Base-by-base conservation (phyloP, 2,797 vertebrate genomes). In the Rhynchonycteris naso region DNA sequence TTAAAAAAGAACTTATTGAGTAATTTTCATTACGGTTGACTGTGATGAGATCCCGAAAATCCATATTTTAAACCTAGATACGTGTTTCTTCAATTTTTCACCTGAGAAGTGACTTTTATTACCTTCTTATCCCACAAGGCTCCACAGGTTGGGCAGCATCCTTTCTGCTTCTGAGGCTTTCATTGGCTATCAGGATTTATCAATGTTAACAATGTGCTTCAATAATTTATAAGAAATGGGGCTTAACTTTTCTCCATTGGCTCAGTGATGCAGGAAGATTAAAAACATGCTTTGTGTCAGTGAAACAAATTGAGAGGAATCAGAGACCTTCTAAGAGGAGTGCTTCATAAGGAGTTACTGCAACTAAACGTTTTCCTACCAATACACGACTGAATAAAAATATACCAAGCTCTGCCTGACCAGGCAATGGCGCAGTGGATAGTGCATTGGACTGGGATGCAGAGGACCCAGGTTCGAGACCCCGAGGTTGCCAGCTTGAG, bases 191-290 rank as follows among this genome's bases (percentile, higher is more conserved):
- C 35, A 65, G 33, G 80, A 95, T 92, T 95, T 88, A 95, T 13
- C 35, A 78, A 56, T 86, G 69, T 81, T 94, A 93, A 94, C 90
- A 95, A 76, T 12, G n/a, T 91, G 80, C 90, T 96, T 95, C 90
- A 95, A 87, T 94, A 88, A 94, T 95, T 96, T 79, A 90, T 82
- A 63, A 76, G 85, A 30, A 95, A 56, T 76, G 72, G 74, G 93
- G 66, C 35, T 50, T 35, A 38, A 81, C 10, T 85, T 89, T 93
- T 87, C 69, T 93, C 58, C 12, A 21, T 30, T 43, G 30, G 71
- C 75, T 95, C 35, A 24, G 47, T 76, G 69, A 95, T 47, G 52
- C n/a, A 88, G 74, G 75, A 33, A 88, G 35, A 92, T 95, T 68
- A 91, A 90, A 94, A 90, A 72, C 71, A 61, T 71, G 50, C 3